A percentile compares a stretch with the other conserved stretches of the same genome.
Conservation (phyloP, 2,113 vertebrate species). For the Camelus bactrianus region DNA sequence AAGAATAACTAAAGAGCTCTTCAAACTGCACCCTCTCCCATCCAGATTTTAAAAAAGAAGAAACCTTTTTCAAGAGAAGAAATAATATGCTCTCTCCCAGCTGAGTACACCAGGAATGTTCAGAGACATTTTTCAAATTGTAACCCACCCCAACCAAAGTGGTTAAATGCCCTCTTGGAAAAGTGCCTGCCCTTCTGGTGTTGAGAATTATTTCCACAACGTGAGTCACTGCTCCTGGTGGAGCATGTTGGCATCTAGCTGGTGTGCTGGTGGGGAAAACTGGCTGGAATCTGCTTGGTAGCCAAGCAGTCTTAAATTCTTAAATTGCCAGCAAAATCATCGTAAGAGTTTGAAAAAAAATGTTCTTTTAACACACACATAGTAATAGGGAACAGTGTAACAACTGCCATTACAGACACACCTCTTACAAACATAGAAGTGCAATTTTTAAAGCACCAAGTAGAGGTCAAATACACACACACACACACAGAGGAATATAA, state of each 20-base stretch:
- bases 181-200: neutral
- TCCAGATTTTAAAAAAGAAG: neutral
- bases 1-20: neutral
- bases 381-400: neutral
- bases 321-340: neutral
- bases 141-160: neutral
- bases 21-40: neutral
- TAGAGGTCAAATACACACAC: neutral
- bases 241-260: neutral
- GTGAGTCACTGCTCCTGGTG: neutral
- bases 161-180: neutral
- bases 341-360: neutral
- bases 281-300: neutral
- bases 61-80: neutral
- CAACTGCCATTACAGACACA: neutral
- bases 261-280: neutral
- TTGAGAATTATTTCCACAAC: neutral
- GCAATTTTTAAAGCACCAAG: neutral
- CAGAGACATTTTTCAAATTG: neutral
- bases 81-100: neutral
- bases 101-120: neutral
- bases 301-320: conserved; percentile 28
- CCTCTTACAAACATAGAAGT: neutral
- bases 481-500: neutral
- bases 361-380: neutral